Percentiles rank a stretch among this genome's conserved stretches.
phyloP scores from a whole-genome alignment of 2,113 vertebrate species.

The Carassius gibelio region DNA sequence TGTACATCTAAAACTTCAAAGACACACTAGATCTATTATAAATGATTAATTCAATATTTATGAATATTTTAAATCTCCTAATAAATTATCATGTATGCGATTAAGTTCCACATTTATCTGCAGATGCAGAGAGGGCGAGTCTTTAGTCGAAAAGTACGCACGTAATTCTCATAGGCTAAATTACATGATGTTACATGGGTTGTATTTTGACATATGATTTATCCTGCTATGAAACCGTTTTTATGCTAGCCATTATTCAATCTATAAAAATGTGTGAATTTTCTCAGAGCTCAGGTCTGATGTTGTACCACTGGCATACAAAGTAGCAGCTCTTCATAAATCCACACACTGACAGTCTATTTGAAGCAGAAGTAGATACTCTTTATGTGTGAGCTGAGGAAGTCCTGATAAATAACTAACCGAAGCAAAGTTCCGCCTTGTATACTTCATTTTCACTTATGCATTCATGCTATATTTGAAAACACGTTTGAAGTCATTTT shows the following conservation, averaged over 20 bases:
- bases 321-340: slow-evolving; percentile 61
- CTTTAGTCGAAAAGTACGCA: slow-evolving; percentile 32
- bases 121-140: slow-evolving; percentile 54
- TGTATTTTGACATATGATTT: slow-evolving; percentile 73
- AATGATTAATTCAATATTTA: slow-evolving; percentile 85
- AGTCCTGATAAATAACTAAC: slow-evolving; percentile 20
- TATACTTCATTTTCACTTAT: not conserved
- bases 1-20: slow-evolving; percentile 79
- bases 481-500: slow-evolving; percentile 87
- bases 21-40: slow-evolving; percentile 78
- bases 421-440: not conserved
- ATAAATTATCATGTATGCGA: slow-evolving; percentile 80
- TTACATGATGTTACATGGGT: slow-evolving; percentile 68
- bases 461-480: slow-evolving; percentile 54
- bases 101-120: slow-evolving; percentile 74
- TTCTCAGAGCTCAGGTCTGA: slow-evolving; percentile 46
- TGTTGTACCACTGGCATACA: slow-evolving; percentile 52
- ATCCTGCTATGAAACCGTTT: slow-evolving; percentile 76
- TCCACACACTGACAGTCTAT: slow-evolving; percentile 41
- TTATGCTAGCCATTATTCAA: slow-evolving; percentile 73
- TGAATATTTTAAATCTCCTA: slow-evolving; percentile 81
- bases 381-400: not conserved
- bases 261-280: slow-evolving; percentile 58
- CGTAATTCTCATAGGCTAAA: slow-evolving; percentile 56
- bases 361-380: slow-evolving; percentile 37